phyloP scores from a whole-genome alignment of 1,140 invertebrate genomes.

The Musca vetustissima region DNA sequence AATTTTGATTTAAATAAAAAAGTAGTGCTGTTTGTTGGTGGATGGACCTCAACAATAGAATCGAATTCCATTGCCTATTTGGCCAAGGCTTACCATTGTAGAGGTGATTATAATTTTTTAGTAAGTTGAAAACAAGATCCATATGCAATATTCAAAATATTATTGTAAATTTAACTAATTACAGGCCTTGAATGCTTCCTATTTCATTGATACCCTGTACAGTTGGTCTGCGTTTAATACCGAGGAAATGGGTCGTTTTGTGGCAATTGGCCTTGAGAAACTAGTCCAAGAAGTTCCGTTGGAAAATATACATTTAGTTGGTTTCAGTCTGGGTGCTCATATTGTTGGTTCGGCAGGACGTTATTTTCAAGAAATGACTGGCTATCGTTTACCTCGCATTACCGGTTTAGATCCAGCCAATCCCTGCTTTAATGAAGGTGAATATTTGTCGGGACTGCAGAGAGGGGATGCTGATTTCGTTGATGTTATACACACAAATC shows the following conservation, averaged over 20 bases:
- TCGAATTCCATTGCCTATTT: constrained; percentile 26
- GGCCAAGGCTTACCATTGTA: constrained; percentile 41
- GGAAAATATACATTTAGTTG: constrained; percentile 46
- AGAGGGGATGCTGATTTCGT: constrained; percentile 82
- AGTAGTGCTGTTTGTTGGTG: constrained; percentile 4
- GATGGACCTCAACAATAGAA: constrained; percentile 28
- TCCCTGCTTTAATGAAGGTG: constrained; percentile 60
- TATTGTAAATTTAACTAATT: neutral
- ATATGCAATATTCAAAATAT: neutral
- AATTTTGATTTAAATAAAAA: constrained; percentile 24
- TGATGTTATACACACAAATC: constrained; percentile 83
- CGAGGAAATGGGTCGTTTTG: constrained; percentile 41
- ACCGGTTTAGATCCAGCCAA: constrained; percentile 70
- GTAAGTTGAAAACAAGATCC: constrained; percentile 25
- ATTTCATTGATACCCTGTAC: constrained; percentile 47
- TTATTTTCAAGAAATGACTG: constrained; percentile 47
- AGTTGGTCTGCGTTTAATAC: constrained; percentile 51
- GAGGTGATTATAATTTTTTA: constrained; percentile 46
- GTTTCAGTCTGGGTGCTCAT: constrained; percentile 59
- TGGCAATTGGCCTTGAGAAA: constrained; percentile 39
- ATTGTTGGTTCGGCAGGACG: constrained; percentile 59
- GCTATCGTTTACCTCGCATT: constrained; percentile 56
- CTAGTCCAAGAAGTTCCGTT: constrained; percentile 33
- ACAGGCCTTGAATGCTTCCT: neutral
- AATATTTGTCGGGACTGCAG: constrained; percentile 63